phyloP scores from a whole-genome alignment of 2,888 invertebrate genomes.

The Pediacus dermestoides region DNA sequence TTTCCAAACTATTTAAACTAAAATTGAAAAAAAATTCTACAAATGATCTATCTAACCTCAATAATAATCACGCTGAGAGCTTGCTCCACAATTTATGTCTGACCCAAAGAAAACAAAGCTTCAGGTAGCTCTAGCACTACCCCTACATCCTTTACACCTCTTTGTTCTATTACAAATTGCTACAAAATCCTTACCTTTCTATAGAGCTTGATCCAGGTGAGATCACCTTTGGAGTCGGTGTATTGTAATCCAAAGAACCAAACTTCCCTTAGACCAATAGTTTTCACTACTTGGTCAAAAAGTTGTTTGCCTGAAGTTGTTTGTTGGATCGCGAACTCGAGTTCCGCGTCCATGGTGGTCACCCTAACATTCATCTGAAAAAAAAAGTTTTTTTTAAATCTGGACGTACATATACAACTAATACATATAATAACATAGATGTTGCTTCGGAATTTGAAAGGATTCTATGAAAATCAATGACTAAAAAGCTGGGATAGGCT shows the following conservation, averaged over 20 bases:
- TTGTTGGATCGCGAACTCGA: constrained; percentile 99
- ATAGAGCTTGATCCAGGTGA: constrained; percentile 98
- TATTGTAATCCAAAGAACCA: constrained; percentile 99
- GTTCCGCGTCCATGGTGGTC: constrained; percentile 99
- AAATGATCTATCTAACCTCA: too few species aligned
- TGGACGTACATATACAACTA: not conserved
- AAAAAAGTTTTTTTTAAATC: constrained; percentile 6
- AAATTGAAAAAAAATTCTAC: too few species aligned
- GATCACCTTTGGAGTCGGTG: constrained; percentile 95
- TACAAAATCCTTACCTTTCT: constrained; percentile 99
- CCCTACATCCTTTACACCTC: too few species aligned
- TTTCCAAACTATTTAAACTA: too few species aligned
- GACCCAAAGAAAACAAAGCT: too few species aligned
- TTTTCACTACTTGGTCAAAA: constrained; percentile 99
- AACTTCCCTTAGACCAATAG: constrained; percentile 96
- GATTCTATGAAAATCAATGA: too few species aligned
- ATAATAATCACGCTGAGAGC: too few species aligned
- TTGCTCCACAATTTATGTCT: too few species aligned
- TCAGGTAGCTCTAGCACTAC: too few species aligned
- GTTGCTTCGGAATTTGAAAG: too few species aligned
- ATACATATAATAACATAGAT: not conserved
- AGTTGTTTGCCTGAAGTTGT: constrained; percentile 99
- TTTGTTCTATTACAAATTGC: too few species aligned
- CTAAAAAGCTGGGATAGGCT: too few species aligned
- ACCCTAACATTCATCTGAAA: constrained; percentile 96